Evolutionary conservation across 1,140 invertebrate genomes (phyloP), one percentile per base, ranked within the genome.

Genomic region (Eufriesea mexicana): DNA sequence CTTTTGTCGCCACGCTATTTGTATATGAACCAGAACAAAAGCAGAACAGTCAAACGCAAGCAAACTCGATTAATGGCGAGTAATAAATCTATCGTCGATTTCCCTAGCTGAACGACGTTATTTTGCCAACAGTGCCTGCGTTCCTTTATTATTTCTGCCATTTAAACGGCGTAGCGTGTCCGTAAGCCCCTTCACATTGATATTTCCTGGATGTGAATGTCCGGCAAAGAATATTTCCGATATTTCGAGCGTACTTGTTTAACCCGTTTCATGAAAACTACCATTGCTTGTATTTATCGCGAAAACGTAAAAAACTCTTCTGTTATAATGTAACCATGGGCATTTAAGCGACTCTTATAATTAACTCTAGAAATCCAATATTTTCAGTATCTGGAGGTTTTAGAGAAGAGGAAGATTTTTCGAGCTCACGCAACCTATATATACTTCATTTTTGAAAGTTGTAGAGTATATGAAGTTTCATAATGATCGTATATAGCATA

Each of bases 41-140:
- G 57, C 61, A 35, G 47, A 71, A 71, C 78, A 68, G 35, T 77
- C 61, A 79, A 61, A 76, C 47, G 68, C 66, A 70, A 81, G 74
- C 73, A 51, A 57, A 42, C 54, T 47, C 72, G 78, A 80, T 64
- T 67, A 85, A 81, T 71, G 57, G 45, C 23, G 18, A 54, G 51
- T 72, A 73, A 85, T 86, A 86, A 86, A 86, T 85, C 72, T 82
- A 82, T 85, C 72, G 77, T 71, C 51, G 76, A 20, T 68, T 70
- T 49, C 55, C 49, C 54, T 57, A 28, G 14, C 47, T 42, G 57
- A 73, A 72, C 67, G 66, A 57, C 51, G 71, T 76, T 85, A 76
- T 76, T 77, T 64, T 42, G 49, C 55, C 73, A n/a, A 51, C 83
- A 75, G 25, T 47, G 67, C 57, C 70, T 45, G 35, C 45, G 18